A percentile compares a stretch with the other conserved stretches of the same genome.
Evolutionary conservation across 2,888 invertebrate species (phyloP).

Genomic region (Ophion slaviceki): DNA sequence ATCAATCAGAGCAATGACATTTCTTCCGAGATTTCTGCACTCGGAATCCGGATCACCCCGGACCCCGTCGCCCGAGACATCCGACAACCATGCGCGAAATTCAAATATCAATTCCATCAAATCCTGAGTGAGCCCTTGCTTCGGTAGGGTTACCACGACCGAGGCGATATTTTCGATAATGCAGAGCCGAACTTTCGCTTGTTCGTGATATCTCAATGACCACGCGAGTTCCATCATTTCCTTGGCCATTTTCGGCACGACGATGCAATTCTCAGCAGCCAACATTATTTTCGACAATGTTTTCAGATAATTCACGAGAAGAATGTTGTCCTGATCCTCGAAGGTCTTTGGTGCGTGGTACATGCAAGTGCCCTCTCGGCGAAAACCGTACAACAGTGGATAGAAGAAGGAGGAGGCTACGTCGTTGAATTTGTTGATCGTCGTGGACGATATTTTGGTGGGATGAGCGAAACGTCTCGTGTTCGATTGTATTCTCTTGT

Average conservation of each 20-base stretch:
- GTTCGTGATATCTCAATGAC: constrained; percentile 87
- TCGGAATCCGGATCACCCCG: constrained; percentile 88
- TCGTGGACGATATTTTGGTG: constrained; percentile 82
- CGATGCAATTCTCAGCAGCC: constrained; percentile 88
- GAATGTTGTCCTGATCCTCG: constrained; percentile 87
- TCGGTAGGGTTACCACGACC: constrained; percentile 87
- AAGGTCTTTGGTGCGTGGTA: constrained; percentile 85
- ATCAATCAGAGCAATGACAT: constrained; percentile 86
- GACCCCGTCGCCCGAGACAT: constrained; percentile 85
- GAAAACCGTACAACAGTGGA: constrained; percentile 89
- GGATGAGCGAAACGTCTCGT: constrained; percentile 87
- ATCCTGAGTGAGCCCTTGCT: constrained; percentile 85
- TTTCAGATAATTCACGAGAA: constrained; percentile 89
- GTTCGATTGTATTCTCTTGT: constrained; percentile 89
- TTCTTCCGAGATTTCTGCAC: constrained; percentile 87
- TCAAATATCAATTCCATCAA: constrained; percentile 88
- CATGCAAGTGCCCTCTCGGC: constrained; percentile 85
- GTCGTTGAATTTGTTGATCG: constrained; percentile 88
- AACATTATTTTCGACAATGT: constrained; percentile 88
- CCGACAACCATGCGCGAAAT: constrained; percentile 88
- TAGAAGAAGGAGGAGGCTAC: constrained; percentile 94
- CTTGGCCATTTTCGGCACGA: constrained; percentile 87
- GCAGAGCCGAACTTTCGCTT: constrained; percentile 88
- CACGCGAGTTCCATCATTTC: constrained; percentile 89
- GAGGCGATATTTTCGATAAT: constrained; percentile 89